Evolutionary conservation across 2,797 vertebrate genomes (phyloP).

Genomic region (Hozukius guyotensis): DNA sequence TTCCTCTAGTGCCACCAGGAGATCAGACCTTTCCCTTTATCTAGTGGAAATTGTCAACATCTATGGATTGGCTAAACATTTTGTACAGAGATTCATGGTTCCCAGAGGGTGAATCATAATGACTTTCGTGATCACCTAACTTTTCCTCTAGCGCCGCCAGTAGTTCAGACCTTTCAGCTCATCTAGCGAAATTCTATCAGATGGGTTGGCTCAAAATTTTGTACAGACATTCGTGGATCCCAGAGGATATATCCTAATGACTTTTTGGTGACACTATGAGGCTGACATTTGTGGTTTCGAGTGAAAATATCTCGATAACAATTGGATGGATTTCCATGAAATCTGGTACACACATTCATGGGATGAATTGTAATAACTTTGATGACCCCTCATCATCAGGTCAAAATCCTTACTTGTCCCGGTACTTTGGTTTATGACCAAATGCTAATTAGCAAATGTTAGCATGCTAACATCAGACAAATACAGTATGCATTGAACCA

Average conservation of each 20-base stretch:
- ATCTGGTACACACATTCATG: background rate
- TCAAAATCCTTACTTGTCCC: background rate
- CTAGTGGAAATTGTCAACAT: too few species aligned
- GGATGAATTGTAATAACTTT: background rate
- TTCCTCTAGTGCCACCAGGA: too few species aligned
- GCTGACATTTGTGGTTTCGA: background rate
- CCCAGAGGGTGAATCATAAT: too few species aligned
- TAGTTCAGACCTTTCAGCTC: too few species aligned
- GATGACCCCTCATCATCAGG: background rate
- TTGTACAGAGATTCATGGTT: too few species aligned
- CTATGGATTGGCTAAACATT: too few species aligned
- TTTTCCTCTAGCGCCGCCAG: too few species aligned
- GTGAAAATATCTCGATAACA: fast-evolving
- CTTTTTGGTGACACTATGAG: background rate
- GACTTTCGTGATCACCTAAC: too few species aligned
- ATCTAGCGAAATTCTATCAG: too few species aligned
- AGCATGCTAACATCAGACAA: background rate
- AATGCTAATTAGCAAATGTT: background rate
- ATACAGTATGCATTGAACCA: background rate
- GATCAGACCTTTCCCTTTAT: too few species aligned
- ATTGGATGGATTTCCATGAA: background rate
- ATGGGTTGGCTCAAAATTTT: too few species aligned
- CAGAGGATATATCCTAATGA: background rate
- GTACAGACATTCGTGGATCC: too few species aligned
- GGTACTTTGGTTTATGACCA: background rate